phyloP scores from a whole-genome alignment of 2,113 vertebrate genomes.

The Hyperopisus bebe region DNA sequence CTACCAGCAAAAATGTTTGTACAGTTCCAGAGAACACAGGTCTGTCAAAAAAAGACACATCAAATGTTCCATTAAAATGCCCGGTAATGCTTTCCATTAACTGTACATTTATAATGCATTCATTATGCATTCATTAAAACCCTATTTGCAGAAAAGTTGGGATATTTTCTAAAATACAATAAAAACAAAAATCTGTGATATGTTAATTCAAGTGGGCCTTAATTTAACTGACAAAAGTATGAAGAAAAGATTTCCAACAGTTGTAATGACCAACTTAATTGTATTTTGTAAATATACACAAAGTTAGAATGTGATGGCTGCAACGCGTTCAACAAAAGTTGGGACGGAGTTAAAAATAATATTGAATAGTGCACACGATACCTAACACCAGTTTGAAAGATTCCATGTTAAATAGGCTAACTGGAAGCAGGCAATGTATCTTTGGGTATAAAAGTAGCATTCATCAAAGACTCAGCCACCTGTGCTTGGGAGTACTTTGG shows the following conservation, averaged over 20 bases:
- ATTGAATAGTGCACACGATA: too few species aligned
- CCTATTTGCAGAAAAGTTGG: background rate
- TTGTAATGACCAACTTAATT: background rate
- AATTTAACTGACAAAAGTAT: background rate
- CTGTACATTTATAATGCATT: background rate
- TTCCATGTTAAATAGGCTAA: too few species aligned
- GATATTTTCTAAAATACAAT: background rate
- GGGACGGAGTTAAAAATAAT: background rate
- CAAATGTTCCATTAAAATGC: background rate
- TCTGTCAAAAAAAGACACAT: background rate
- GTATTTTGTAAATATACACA: background rate
- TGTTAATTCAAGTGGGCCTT: background rate
- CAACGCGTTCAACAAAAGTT: background rate
- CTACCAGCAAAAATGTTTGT: background rate
- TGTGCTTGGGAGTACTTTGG: too few species aligned
- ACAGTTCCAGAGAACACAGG: background rate
- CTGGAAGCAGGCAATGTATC: too few species aligned
- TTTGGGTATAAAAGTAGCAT: too few species aligned
- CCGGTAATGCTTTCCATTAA: background rate
- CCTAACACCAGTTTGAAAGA: too few species aligned
- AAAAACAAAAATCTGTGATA: background rate
- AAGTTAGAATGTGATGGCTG: background rate
- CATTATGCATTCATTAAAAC: background rate
- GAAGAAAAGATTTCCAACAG: background rate
- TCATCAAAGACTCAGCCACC: too few species aligned